These are phyloP conservation scores for Dilophus febrilis DNA, from an alignment of 2,888 invertebrate species.

Conservation along the genomic window DNA sequence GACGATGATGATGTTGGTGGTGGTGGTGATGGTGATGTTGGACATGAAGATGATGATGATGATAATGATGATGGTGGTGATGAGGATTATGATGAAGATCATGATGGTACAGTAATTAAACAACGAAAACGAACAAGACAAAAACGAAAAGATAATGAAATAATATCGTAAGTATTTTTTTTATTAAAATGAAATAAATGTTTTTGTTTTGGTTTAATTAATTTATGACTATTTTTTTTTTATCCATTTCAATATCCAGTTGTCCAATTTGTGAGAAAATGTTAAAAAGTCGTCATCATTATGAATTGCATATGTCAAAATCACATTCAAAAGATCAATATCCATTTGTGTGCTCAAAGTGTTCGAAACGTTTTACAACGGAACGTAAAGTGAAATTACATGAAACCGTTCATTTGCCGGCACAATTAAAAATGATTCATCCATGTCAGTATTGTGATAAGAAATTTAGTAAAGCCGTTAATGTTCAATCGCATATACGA, in stretches of 20 bases:
- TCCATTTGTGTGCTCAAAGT: conserved; percentile 8
- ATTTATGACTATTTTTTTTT: background rate
- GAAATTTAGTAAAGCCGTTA: conserved; percentile 9
- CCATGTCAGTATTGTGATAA: conserved; percentile 14
- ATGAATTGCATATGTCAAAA: conserved; percentile 6
- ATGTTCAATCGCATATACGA: conserved; percentile 10
- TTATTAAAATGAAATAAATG: background rate
- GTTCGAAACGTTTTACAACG: conserved; percentile 11
- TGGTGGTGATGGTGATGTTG: too few relatives aligned
- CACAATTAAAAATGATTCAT: conserved; percentile 14
- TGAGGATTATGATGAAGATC: background rate
- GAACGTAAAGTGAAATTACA: conserved; percentile 14
- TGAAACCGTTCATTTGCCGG: conserved; percentile 14
- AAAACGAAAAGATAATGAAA: too few relatives aligned
- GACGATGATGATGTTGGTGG: too few relatives aligned
- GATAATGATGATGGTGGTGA: conserved; percentile 1
- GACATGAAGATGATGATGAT: too few relatives aligned
- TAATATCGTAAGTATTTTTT: too few relatives aligned
- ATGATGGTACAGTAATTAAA: too few relatives aligned
- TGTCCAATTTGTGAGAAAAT: conserved; percentile 7
- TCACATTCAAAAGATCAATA: conserved; percentile 5
- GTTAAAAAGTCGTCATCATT: conserved; percentile 5
- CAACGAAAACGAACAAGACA: too few relatives aligned
- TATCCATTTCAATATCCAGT: background rate
- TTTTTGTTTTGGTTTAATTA: background rate